These are phyloP conservation scores for Aquatica leii DNA, from an alignment of 2,888 invertebrate genomes.

Conservation along the genomic window DNA sequence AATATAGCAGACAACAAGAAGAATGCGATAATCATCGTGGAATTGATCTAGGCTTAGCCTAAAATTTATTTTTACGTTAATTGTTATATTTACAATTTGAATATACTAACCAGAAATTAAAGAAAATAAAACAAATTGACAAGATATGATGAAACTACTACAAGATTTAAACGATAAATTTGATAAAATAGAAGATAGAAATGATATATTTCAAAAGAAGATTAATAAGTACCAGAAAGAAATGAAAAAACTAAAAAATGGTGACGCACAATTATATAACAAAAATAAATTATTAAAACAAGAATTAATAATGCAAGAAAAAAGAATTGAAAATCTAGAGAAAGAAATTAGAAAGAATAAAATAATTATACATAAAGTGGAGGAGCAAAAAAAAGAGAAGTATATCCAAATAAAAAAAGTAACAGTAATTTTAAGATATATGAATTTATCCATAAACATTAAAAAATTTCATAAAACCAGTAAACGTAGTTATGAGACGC, in stretches of 20 bases:
- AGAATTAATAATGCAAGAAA: slow-evolving; percentile 8
- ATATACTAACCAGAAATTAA: slow-evolving; percentile 1
- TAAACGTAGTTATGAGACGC: no score
- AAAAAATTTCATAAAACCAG: no score
- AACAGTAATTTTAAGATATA: slow-evolving; percentile 12
- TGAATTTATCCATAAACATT: slow-evolving; percentile 4
- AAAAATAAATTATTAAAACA: slow-evolving; percentile 4
- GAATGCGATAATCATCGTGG: slow-evolving; percentile 5
- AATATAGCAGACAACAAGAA: no score
- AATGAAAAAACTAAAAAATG: slow-evolving; percentile 5
- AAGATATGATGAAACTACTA: slow-evolving; percentile 12
- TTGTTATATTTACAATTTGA: background rate
- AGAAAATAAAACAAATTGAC: background rate
- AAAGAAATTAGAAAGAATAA: slow-evolving; percentile 9
- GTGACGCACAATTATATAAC: slow-evolving; percentile 1
- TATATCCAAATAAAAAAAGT: slow-evolving; percentile 6
- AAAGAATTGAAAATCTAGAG: slow-evolving; percentile 10
- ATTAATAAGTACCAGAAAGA: slow-evolving; percentile 10
- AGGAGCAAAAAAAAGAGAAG: slow-evolving; percentile 14
- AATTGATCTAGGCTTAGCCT: slow-evolving; percentile 10
- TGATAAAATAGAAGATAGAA: slow-evolving; percentile 1
- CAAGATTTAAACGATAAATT: slow-evolving; percentile 15
- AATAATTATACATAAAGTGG: slow-evolving; percentile 9
- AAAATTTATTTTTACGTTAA: background rate
- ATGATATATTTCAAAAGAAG: slow-evolving; percentile 14